Conservation (phyloP, 2,113 vertebrate species). For the Vanacampus margaritifer region DNA sequence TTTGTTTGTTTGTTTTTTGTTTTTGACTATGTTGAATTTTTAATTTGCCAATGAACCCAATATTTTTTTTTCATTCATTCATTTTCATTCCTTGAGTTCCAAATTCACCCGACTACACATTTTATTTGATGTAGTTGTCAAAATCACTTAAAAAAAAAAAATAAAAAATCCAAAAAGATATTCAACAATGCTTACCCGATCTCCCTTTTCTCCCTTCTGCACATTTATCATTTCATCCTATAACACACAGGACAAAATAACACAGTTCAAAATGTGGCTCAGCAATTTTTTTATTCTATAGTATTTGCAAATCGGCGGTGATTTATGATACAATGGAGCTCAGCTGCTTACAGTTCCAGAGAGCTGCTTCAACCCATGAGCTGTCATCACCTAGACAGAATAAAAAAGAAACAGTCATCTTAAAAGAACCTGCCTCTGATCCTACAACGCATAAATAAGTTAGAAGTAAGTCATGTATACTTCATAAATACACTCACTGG, state of each 20-base stretch:
- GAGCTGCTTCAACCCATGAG: constrained; percentile 72
- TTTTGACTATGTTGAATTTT: no score
- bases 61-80: no score
- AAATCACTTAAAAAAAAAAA: no score
- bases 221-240: constrained; percentile 62
- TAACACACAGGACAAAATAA: constrained; percentile 32
- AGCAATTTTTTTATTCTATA: not conserved
- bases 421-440: constrained; percentile 8
- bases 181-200: constrained; percentile 72
- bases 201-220: constrained; percentile 83
- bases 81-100: constrained; percentile 77
- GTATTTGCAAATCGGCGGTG: not conserved
- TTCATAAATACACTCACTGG: not conserved
- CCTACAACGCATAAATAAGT: constrained; percentile 11
- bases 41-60: no score
- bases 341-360: constrained; percentile 67
- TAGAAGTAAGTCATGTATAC: not conserved
- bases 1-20: no score
- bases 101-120: constrained; percentile 66
- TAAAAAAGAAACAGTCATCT: constrained; percentile 40
- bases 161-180: not conserved
- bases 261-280: constrained; percentile 14
- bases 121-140: not conserved
- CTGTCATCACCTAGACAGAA: constrained; percentile 69
- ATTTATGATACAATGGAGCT: constrained; percentile 7